A percentile compares a stretch with the other conserved stretches of the same genome.
These are phyloP conservation scores for Phymastichus coffea DNA, from an alignment of 1,140 invertebrate genomes.

Conservation along the genomic window DNA sequence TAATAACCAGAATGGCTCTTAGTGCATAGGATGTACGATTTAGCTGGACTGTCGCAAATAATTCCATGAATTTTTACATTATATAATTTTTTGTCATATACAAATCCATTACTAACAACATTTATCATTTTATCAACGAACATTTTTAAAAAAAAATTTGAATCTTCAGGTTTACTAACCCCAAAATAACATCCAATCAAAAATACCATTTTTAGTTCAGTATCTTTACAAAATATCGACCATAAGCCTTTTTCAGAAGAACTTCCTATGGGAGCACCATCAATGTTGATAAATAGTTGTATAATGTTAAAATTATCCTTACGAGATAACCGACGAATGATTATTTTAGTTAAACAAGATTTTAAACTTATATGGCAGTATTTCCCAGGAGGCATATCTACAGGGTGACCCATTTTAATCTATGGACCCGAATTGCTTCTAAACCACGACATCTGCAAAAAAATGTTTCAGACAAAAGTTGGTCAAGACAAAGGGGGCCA, in stretches of 20 bases:
- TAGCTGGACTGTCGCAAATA: constrained; percentile 49
- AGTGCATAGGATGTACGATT: constrained; percentile 41
- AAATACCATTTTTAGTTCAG: constrained; percentile 24
- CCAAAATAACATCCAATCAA: constrained; percentile 31
- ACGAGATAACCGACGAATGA: too few relatives aligned
- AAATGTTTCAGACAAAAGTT: too few relatives aligned
- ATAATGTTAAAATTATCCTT: not conserved
- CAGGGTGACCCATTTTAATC: too few relatives aligned
- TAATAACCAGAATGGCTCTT: too few relatives aligned
- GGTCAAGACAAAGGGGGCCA: too few relatives aligned
- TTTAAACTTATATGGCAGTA: too few relatives aligned
- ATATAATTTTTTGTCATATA: constrained; percentile 6
- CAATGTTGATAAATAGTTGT: constrained; percentile 22
- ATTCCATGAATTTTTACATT: constrained; percentile 14
- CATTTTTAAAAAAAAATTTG: constrained; percentile 20
- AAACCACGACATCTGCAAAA: too few relatives aligned
- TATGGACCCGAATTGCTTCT: too few relatives aligned
- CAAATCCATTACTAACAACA: constrained; percentile 23
- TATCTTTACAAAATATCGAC: constrained; percentile 32
- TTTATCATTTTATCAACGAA: constrained; percentile 29
- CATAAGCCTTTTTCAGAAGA: constrained; percentile 26
- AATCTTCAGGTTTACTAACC: constrained; percentile 25
- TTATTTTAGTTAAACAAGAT: too few relatives aligned
- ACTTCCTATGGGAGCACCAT: constrained; percentile 29
- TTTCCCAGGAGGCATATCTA: too few relatives aligned